Evolutionary conservation across 2,888 invertebrate genomes (phyloP).

Genomic region (Thecophora atra): DNA sequence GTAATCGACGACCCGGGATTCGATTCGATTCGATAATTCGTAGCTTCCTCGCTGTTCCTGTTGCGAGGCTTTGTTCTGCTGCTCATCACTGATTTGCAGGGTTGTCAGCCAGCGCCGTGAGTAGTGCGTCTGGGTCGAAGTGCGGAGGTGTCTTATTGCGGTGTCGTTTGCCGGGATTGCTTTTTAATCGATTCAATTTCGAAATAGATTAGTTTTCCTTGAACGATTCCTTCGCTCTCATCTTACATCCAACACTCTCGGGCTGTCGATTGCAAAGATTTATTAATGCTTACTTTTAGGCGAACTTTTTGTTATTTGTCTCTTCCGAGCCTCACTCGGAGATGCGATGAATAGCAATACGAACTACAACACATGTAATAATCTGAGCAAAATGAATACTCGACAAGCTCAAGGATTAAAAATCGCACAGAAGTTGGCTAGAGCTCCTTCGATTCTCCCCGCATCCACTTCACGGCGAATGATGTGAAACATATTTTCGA

Average conservation of each 20-base stretch:
- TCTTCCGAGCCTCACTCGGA: background rate
- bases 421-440: too few species aligned
- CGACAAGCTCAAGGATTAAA: too few species aligned
- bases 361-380: background rate
- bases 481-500: conserved; percentile 60
- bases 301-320: background rate
- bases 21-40: conserved; percentile 55
- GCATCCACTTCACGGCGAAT: conserved; percentile 57
- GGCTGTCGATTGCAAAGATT: conserved; percentile 45
- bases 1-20: conserved; percentile 65
- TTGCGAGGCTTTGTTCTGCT: conserved; percentile 22
- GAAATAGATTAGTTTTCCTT: conserved; percentile 63
- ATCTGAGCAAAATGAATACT: background rate
- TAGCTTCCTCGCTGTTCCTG: conserved; percentile 44
- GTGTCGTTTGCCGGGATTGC: conserved; percentile 62
- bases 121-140: conserved; percentile 6
- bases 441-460: conserved; percentile 31
- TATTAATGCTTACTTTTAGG: conserved; percentile 45
- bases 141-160: conserved; percentile 54
- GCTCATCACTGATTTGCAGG: conserved; percentile 30
- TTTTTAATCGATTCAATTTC: conserved; percentile 67
- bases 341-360: background rate
- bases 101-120: conserved; percentile 16
- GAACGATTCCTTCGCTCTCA: conserved; percentile 6
- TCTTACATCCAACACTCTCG: background rate